Conservation (phyloP, 2,888 invertebrate species). For the Erpobdella octoculata region DNA sequence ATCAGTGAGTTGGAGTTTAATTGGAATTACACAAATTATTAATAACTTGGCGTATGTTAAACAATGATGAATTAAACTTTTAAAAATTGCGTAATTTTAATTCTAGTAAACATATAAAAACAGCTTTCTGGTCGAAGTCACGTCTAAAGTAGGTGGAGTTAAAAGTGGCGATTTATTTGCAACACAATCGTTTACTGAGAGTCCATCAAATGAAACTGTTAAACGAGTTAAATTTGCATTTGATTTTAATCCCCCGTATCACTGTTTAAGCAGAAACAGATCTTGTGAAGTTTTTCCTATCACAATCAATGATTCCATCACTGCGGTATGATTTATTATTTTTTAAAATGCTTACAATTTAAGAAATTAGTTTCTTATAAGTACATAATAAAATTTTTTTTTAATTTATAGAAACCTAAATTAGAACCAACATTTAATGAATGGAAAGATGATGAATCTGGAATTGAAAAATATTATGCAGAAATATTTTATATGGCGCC, state of each 20-base stretch:
- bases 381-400: not conserved
- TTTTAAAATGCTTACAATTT: not conserved
- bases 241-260: not conserved
- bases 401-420: conserved; percentile 3
- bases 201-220: not conserved
- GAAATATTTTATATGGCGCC: conserved; percentile 16
- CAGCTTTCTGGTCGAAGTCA: no score
- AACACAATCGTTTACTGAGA: not conserved
- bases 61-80: no score
- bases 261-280: not conserved
- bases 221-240: not conserved
- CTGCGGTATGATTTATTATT: conserved; percentile 3
- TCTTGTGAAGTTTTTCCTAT: conserved; percentile 21
- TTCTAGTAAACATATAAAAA: no score
- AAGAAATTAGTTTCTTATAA: not conserved
- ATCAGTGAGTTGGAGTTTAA: no score
- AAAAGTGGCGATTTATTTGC: no score
- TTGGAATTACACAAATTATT: no score
- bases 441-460: conserved; percentile 24
- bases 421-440: conserved; percentile 18
- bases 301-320: conserved; percentile 17
- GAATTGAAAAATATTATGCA: conserved; percentile 4
- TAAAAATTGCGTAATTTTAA: no score
- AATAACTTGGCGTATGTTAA: no score
- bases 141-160: no score